Evolutionary conservation across 2,113 vertebrate species (phyloP), one percentile per base, ranked within the genome.

Genomic region (Tamias sibiricus): DNA sequence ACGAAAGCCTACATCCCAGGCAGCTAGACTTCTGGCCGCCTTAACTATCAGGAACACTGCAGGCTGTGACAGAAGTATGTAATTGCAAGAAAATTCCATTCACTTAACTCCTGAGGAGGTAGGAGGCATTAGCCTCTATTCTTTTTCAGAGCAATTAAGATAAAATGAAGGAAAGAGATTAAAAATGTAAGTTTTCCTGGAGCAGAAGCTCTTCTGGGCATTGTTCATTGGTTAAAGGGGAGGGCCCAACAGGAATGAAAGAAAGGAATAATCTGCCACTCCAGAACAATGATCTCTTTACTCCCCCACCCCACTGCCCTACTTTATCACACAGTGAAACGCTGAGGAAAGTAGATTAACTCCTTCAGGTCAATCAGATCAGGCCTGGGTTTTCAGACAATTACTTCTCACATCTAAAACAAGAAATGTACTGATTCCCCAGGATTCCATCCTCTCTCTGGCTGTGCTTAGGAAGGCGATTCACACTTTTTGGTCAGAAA

Each of bases 191-290:
- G 62, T 64, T 82, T 93, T 87, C 74, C 69, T 35, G 40, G 42
- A 84, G 92, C 75, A 96, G 85, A 96, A 59, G 80, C 32, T 52
- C 68, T 82, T 85, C 74, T 42, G 81, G 77, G 94, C 47, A 88
- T 74, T 57, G 83, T 69, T 94, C 64, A 82, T 13, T 77, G 77
- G 59, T 69, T 85, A 69, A n/a, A 4, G 4, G 72, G 86, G 82
- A 81, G 85, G 49, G 35, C 13, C 54, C 54, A 54, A 20, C 1
- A 62, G 30, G 69, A 57, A 47, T 20, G 12, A 40, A 75, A 89
- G 74, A 82, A 69, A 20, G 2, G 6, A 52, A n/a, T 30, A 59
- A 40, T 44, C 75, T 37, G 37, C 69, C 44, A 28, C n/a, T 47
- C 80, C 4, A 37, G 74, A 91, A 89, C 54, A 72, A 69, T 6